Evolutionary conservation across 2,113 vertebrate genomes (phyloP).

Genomic region (Macquaria australasica): DNA sequence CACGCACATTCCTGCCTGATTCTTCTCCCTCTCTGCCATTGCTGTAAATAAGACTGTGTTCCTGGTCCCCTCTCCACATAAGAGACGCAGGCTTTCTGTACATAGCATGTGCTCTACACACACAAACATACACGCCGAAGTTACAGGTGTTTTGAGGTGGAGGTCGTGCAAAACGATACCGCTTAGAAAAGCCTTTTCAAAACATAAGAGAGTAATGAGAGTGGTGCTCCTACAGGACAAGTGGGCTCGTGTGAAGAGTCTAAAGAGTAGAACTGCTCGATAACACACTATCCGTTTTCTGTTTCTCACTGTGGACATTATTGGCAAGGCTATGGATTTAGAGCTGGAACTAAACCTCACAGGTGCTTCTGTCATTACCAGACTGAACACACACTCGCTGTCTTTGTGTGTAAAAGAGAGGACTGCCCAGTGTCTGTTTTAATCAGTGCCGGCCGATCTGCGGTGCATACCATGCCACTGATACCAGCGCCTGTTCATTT

Average conservation of each 20-base stretch:
- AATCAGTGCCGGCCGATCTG: slow-evolving; percentile 50
- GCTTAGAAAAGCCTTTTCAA: neutral
- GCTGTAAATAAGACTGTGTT: slow-evolving; percentile 30
- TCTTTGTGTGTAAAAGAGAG: slow-evolving; percentile 29
- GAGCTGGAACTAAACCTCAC: slow-evolving; percentile 52
- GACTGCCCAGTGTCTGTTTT: slow-evolving; percentile 45
- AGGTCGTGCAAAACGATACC: neutral
- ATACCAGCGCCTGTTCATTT: slow-evolving; percentile 69
- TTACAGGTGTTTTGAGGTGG: slow-evolving; percentile 3
- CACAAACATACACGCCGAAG: neutral
- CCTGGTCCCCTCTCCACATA: neutral
- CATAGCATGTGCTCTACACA: neutral
- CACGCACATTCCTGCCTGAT: neutral
- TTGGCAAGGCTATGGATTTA: slow-evolving; percentile 37
- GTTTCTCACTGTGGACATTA: slow-evolving; percentile 32
- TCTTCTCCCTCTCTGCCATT: neutral
- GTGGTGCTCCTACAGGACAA: neutral
- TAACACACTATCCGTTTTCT: slow-evolving; percentile 36
- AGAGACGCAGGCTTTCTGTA: slow-evolving; percentile 1
- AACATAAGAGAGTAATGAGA: neutral
- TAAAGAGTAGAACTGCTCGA: slow-evolving; percentile 3
- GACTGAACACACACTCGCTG: slow-evolving; percentile 14
- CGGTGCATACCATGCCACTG: slow-evolving; percentile 57
- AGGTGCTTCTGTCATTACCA: slow-evolving; percentile 63
- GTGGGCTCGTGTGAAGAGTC: slow-evolving; percentile 17